Base-by-base conservation (phyloP, 2,888 invertebrate genomes). In the Anoplius nigerrimus region DNA sequence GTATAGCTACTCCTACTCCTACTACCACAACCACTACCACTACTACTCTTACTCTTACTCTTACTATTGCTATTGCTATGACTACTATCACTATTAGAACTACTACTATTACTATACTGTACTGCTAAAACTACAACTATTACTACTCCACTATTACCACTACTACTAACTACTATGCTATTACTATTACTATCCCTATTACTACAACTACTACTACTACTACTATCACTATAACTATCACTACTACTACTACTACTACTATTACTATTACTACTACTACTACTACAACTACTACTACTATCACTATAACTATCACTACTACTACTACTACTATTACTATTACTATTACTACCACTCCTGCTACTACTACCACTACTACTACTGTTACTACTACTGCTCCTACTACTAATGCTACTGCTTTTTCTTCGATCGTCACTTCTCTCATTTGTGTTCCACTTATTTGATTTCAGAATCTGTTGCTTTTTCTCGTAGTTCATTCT, bases 221-320 rank as follows among this genome's bases (percentile, higher is more conserved):
- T 69, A 76, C 52, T 63, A 71, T 53, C 69, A 76, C 71, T 76
- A 74, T 63, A 72, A 74, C 67, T 72, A 55, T 64, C 62, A 66
- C 56, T 66, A 66, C 45, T 66, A 69, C 66, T 69, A 58, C 57
- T 75, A 63, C 66, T 69, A 65, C 51, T 71, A 66, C 65, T 65
- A 68, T 55, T 68, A 66, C 60, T 66, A 61, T 34, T 65, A 65
- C 56, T 61, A 48, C 48, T 56, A 60, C 22, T 72, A 52, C 66
- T 63, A 65, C 61, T 66, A 64, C 45, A 66, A 67, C 69, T 69
- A 54, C 57, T 75, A 65, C 63, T 69, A 65, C 53, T 69, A 66
- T 65, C 60, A 63, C 61, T 68, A 68, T 55, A 53, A 15, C 62
- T 68, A 63, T 24, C 65, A 66, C 59, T 60, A 58, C 48, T 59